Evolutionary conservation across 2,888 invertebrate genomes (phyloP).

Genomic region (Conchocele bisecta): DNA sequence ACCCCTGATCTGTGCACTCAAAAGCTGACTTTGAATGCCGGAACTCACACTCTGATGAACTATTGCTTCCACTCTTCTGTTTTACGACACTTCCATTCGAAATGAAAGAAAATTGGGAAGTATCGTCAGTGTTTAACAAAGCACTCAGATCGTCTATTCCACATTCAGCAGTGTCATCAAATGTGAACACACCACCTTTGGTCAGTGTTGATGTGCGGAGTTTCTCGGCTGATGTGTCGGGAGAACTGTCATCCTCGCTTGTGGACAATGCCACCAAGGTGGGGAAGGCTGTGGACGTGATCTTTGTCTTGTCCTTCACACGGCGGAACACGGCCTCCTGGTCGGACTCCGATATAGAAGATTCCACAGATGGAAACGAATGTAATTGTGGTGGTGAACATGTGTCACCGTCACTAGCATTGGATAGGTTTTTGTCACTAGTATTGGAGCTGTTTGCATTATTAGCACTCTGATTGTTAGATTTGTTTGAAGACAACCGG

Average conservation of each 20-base stretch:
- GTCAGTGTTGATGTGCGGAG: background rate
- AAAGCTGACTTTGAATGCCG: slow-evolving; percentile 48
- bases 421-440: too few species aligned
- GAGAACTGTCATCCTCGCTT: slow-evolving; percentile 65
- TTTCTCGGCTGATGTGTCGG: slow-evolving; percentile 25
- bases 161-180: slow-evolving; percentile 44
- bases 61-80: slow-evolving; percentile 38
- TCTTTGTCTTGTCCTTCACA: slow-evolving; percentile 73
- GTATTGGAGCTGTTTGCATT: slow-evolving; percentile 12
- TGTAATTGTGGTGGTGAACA: slow-evolving; percentile 37
- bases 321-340: slow-evolving; percentile 76
- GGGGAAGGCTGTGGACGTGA: slow-evolving; percentile 73
- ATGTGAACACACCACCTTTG: slow-evolving; percentile 32
- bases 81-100: too few species aligned
- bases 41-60: slow-evolving; percentile 31
- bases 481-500: slow-evolving; percentile 52
- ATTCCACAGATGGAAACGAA: slow-evolving; percentile 59
- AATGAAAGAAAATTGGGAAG: slow-evolving; percentile 42
- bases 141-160: too few species aligned
- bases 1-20: slow-evolving; percentile 53
- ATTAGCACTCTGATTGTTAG: slow-evolving; percentile 13
- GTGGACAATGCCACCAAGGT: slow-evolving; percentile 68
- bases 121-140: slow-evolving; percentile 21
- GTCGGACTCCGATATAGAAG: slow-evolving; percentile 75
- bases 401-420: background rate